phyloP scores from a whole-genome alignment of 2,113 vertebrate species.

The Spermophilus dauricus region DNA sequence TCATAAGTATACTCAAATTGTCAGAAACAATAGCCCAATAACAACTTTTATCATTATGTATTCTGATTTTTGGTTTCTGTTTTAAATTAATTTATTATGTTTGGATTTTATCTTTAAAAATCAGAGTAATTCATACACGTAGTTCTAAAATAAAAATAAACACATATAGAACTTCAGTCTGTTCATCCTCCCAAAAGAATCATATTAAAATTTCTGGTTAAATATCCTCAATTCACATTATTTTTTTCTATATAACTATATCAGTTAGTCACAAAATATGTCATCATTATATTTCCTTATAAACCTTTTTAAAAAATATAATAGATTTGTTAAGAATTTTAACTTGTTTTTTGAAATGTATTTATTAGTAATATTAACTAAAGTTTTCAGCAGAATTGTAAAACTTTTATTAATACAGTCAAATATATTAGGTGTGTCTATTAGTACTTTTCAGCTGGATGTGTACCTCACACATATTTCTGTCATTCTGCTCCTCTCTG shows the following conservation, averaged over 20 bases:
- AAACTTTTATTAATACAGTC: not conserved
- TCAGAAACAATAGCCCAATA: not conserved
- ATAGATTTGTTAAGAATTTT: too few species aligned
- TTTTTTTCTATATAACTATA: not conserved
- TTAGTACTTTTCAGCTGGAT: not conserved
- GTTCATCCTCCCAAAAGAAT: not conserved
- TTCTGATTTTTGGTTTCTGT: not conserved
- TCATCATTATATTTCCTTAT: not conserved
- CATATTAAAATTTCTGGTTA: not conserved
- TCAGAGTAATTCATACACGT: not conserved
- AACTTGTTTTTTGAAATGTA: not conserved
- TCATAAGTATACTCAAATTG: too few species aligned
- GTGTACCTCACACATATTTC: not conserved
- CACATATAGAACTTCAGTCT: not conserved
- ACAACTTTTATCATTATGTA: not conserved
- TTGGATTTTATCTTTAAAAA: not conserved
- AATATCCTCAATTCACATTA: not conserved
- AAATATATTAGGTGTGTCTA: not conserved
- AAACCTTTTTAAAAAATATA: not conserved
- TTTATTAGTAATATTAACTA: not conserved
- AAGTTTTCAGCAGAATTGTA: not conserved
- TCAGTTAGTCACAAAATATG: not conserved
- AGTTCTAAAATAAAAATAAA: constrained; percentile 24
- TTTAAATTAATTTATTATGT: not conserved
- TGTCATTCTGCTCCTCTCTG: not conserved